These are phyloP conservation scores for Eremophila alpestris DNA, from an alignment of 2,797 vertebrate genomes.

Conservation along the genomic window DNA sequence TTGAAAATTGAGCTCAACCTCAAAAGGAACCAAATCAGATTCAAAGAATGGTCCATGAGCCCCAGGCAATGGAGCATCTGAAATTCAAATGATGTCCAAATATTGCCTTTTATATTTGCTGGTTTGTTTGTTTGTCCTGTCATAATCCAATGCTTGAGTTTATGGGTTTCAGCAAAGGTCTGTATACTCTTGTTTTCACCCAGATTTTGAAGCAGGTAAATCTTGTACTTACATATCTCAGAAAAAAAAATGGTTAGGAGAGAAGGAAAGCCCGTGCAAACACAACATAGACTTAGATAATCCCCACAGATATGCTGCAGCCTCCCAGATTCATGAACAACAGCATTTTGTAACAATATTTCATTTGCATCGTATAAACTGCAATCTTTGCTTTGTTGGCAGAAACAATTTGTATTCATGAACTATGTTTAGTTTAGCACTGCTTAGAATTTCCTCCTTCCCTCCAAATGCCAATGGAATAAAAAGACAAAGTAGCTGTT, in stretches of 20 bases:
- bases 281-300: not conserved
- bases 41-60: not conserved
- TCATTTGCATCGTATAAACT: constrained; percentile 46
- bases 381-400: constrained; percentile 38
- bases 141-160: not conserved
- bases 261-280: not conserved
- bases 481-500: constrained; percentile 33
- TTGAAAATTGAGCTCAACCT: not conserved
- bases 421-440: constrained; percentile 20
- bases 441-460: constrained; percentile 44
- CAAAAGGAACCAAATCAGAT: not conserved
- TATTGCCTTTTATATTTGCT: not conserved
- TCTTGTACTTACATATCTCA: not conserved
- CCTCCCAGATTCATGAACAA: constrained; percentile 14
- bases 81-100: not conserved
- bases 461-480: constrained; percentile 51
- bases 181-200: not conserved
- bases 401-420: constrained; percentile 44
- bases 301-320: not conserved
- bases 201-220: not conserved
- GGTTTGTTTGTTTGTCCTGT: not conserved
- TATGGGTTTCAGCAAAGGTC: not conserved
- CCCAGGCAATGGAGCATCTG: not conserved
- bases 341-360: constrained; percentile 19
- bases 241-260: fast-evolving